Evolutionary conservation across 2,888 invertebrate genomes (phyloP).

Genomic region (Unio delphinus): DNA sequence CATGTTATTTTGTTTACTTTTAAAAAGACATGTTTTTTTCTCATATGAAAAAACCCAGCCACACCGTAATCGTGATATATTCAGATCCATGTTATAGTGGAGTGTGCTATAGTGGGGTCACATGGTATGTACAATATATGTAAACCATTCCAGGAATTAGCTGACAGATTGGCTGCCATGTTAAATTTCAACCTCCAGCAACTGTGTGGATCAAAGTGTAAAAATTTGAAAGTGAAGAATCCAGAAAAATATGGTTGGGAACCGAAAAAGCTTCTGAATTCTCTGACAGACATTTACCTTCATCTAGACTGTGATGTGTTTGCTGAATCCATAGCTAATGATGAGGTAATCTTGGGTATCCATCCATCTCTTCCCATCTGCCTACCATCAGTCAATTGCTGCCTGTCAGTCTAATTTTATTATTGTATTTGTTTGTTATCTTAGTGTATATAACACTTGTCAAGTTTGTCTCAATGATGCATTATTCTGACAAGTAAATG

Average conservation of each 20-base stretch:
- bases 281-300: constrained; percentile 96
- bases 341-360: constrained; percentile 81
- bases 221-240: constrained; percentile 89
- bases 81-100: too few species aligned
- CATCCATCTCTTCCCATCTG: too few species aligned
- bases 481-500: too few species aligned
- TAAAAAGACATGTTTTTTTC: too few species aligned
- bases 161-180: constrained; percentile 96
- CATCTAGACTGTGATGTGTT: constrained; percentile 92
- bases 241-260: constrained; percentile 98
- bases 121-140: too few species aligned
- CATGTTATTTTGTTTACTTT: too few species aligned
- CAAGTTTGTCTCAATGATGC: not conserved
- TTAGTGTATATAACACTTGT: too few species aligned
- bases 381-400: too few species aligned
- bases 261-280: constrained; percentile 89
- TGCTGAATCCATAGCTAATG: constrained; percentile 86
- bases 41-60: too few species aligned
- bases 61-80: too few species aligned
- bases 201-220: constrained; percentile 95
- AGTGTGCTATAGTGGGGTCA: too few species aligned
- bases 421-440: not conserved
- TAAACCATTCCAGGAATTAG: constrained; percentile 79
- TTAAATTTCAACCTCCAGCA: constrained; percentile 98
- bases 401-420: not conserved